These are phyloP conservation scores for Tethya wilhelma DNA, from an alignment of 37 sponge, comb jelly and placozoan genomes.

Conservation along the genomic window DNA sequence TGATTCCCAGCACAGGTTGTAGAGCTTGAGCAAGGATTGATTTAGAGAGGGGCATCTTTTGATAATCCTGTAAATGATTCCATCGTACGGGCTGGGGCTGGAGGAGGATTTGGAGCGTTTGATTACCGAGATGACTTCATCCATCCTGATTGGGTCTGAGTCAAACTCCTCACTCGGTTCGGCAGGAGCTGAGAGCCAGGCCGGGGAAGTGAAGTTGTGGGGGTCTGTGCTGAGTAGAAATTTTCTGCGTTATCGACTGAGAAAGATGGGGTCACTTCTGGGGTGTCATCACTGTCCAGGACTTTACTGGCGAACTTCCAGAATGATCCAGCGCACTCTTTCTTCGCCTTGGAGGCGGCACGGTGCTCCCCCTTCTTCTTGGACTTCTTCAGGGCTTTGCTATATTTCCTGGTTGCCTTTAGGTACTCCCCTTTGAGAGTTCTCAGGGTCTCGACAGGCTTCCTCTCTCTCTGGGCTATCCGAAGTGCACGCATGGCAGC, in stretches of 20 bases:
- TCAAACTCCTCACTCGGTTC: neutral
- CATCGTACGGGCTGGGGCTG: conserved; percentile 6
- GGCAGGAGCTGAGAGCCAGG: conserved; percentile 7
- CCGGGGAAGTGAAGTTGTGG: neutral
- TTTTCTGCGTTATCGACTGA: neutral
- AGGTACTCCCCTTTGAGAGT: neutral
- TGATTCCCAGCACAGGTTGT: conserved; percentile 9
- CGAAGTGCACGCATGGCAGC: neutral
- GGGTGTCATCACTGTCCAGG: neutral
- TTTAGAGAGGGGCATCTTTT: conserved; percentile 16
- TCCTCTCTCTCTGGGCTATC: neutral
- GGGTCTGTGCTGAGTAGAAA: neutral
- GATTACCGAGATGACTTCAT: neutral
- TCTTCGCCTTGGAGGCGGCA: conserved; percentile 9
- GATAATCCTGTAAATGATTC: neutral
- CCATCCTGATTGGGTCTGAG: too few relatives aligned
- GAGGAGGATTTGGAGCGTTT: conserved; percentile 4
- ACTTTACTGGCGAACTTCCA: conserved; percentile 10
- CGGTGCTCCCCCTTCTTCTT: neutral
- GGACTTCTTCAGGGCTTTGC: neutral
- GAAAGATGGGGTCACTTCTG: conserved; percentile 4
- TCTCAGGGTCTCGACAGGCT: neutral
- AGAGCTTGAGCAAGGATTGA: neutral
- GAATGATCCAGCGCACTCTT: conserved; percentile 7
- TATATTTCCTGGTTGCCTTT: neutral